Evolutionary conservation across 2,888 invertebrate species (phyloP).

Genomic region (Chrysina gloriosa): DNA sequence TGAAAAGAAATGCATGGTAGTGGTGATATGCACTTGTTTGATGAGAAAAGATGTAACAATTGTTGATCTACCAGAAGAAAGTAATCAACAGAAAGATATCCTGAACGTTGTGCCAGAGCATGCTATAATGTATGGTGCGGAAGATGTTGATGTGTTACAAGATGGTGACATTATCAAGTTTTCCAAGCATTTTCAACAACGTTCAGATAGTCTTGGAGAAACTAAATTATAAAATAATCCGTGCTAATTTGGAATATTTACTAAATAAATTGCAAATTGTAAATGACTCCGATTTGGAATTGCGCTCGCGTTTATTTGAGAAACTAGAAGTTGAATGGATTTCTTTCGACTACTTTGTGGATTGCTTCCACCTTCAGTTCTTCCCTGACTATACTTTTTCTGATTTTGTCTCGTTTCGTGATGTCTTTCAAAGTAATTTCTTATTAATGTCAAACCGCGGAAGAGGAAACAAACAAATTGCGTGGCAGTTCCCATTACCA

Average conservation of each 20-base stretch:
- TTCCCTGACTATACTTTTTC: too few relatives aligned
- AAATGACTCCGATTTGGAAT: slow-evolving; percentile 66
- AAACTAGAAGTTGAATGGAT: slow-evolving; percentile 68
- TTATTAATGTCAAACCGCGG: too few relatives aligned
- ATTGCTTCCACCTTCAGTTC: too few relatives aligned
- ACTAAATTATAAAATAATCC: slow-evolving; percentile 65
- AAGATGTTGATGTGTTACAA: slow-evolving; percentile 72
- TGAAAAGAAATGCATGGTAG: slow-evolving; percentile 69
- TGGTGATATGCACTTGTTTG: slow-evolving; percentile 67
- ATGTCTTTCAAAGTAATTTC: too few relatives aligned
- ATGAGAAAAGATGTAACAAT: slow-evolving; percentile 72
- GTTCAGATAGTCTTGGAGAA: slow-evolving; percentile 67
- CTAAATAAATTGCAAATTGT: slow-evolving; percentile 66
- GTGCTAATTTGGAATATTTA: slow-evolving; percentile 66
- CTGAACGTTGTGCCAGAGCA: slow-evolving; percentile 72
- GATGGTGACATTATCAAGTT: slow-evolving; percentile 67
- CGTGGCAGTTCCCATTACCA: too few relatives aligned
- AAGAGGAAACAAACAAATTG: too few relatives aligned
- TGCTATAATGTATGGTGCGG: slow-evolving; percentile 77
- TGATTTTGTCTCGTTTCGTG: too few relatives aligned
- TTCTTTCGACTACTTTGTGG: too few relatives aligned
- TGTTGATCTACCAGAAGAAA: slow-evolving; percentile 52
- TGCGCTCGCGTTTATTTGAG: slow-evolving; percentile 65
- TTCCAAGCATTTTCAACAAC: slow-evolving; percentile 63
- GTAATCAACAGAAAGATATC: slow-evolving; percentile 57